Conservation (phyloP, 1,140 invertebrate genomes). For the Dendrolimus kikuchii region DNA sequence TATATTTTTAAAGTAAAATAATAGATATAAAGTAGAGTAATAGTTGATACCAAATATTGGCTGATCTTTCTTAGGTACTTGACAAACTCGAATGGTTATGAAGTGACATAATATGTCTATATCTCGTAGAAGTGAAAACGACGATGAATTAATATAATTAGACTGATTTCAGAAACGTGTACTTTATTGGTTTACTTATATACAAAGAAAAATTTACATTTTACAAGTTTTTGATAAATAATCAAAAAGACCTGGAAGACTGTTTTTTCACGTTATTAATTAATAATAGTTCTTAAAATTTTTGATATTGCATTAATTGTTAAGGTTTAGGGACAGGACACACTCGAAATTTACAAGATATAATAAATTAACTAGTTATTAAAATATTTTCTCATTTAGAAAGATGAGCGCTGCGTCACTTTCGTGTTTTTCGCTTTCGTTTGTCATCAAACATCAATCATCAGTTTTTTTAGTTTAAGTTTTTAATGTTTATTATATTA, state of each 20-base stretch:
- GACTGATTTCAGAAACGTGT: conserved; percentile 51
- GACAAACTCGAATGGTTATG: conserved; percentile 11
- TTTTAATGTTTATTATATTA: too few species aligned
- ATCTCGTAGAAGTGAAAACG: too few species aligned
- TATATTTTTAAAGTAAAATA: too few species aligned
- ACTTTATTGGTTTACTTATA: conserved; percentile 36
- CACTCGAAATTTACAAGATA: conserved; percentile 25
- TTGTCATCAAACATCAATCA: too few species aligned
- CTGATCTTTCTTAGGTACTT: conserved; percentile 4
- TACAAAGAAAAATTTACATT: conserved; percentile 58
- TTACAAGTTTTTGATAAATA: conserved; percentile 59
- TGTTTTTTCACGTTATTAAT: conserved; percentile 64
- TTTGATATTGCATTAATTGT: conserved; percentile 63
- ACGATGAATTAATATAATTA: conserved; percentile 17
- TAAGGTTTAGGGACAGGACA: conserved; percentile 40
- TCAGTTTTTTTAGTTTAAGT: too few species aligned
- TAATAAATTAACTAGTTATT: background rate
- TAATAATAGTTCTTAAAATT: conserved; percentile 63
- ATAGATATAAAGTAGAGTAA: too few species aligned
- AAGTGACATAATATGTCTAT: background rate
- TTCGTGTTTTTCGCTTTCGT: too few species aligned
- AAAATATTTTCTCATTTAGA: conserved; percentile 1
- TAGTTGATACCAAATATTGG: background rate
- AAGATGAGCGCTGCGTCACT: background rate
- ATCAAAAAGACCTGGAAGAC: conserved; percentile 60